These are phyloP conservation scores for Menidia beryllina DNA, from an alignment of 2,113 vertebrate genomes.

Conservation along the genomic window DNA sequence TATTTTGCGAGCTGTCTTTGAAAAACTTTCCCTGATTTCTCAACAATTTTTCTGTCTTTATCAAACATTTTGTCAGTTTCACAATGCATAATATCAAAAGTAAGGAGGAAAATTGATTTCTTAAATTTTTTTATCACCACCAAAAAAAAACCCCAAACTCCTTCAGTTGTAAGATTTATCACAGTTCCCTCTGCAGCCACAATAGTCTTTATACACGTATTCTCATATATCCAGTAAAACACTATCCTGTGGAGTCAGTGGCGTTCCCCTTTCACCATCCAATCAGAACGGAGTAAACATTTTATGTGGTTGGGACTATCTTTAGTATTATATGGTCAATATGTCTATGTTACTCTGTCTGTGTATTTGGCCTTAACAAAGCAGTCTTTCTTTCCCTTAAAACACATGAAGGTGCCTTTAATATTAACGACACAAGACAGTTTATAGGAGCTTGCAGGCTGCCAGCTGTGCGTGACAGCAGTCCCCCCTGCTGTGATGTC, in stretches of 20 bases:
- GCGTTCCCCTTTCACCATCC: conserved; percentile 4
- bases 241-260: not conserved
- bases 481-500: no score
- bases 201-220: not conserved
- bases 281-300: not conserved
- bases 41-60: not conserved
- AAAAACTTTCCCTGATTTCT: not conserved
- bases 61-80: conserved; percentile 1
- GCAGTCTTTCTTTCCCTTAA: no score
- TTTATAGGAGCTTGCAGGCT: no score
- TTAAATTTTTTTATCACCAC: not conserved
- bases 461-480: no score
- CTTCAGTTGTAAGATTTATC: not conserved
- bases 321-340: no score
- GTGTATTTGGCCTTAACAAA: no score
- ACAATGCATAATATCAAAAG: not conserved
- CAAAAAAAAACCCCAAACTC: not conserved
- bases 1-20: not conserved
- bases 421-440: no score
- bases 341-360: no score
- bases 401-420: no score
- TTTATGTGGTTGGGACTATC: not conserved
- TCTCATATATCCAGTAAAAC: not conserved
- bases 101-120: not conserved
- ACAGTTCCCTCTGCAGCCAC: not conserved